phyloP scores from a whole-genome alignment of 2,797 vertebrate genomes.

The Antrozous pallidus region DNA sequence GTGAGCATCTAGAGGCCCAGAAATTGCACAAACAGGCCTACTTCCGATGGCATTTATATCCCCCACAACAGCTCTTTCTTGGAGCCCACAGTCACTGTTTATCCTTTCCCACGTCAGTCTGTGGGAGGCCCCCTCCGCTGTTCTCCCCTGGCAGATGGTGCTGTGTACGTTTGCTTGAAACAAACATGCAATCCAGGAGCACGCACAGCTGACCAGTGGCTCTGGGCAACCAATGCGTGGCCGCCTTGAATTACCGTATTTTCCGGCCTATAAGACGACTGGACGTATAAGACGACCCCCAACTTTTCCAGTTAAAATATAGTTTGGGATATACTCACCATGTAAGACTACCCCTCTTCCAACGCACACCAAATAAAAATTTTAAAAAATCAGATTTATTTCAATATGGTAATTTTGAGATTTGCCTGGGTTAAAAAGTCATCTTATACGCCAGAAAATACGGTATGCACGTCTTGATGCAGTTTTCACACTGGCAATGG shows the following conservation, averaged over 20 bases:
- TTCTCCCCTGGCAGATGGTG: slow-evolving; percentile 53
- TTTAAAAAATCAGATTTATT: no score
- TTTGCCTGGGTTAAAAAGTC: no score
- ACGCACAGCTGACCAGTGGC: not conserved
- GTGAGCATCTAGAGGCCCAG: not conserved
- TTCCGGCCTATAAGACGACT: no score
- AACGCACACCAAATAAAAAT: no score
- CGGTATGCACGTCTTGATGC: not conserved
- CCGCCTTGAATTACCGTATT: slow-evolving; percentile 37
- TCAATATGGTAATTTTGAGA: no score
- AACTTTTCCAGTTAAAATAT: no score
- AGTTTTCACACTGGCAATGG: not conserved
- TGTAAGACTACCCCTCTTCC: no score
- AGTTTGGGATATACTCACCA: no score
- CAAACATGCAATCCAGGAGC: slow-evolving; percentile 45
- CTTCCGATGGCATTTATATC: slow-evolving; percentile 52
- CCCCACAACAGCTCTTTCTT: not conserved
- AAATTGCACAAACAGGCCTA: slow-evolving; percentile 47
- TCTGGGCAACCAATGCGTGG: not conserved
- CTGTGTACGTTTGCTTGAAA: slow-evolving; percentile 28
- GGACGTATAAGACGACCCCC: no score
- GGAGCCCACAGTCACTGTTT: slow-evolving; percentile 53
- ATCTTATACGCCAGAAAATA: no score
- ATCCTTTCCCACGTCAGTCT: slow-evolving; percentile 67
- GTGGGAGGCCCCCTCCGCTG: slow-evolving; percentile 25